A percentile compares a stretch with the other conserved stretches of the same genome.
These are phyloP conservation scores for Hemithea aestivaria DNA, from an alignment of 2,888 invertebrate species.

Conservation along the genomic window DNA sequence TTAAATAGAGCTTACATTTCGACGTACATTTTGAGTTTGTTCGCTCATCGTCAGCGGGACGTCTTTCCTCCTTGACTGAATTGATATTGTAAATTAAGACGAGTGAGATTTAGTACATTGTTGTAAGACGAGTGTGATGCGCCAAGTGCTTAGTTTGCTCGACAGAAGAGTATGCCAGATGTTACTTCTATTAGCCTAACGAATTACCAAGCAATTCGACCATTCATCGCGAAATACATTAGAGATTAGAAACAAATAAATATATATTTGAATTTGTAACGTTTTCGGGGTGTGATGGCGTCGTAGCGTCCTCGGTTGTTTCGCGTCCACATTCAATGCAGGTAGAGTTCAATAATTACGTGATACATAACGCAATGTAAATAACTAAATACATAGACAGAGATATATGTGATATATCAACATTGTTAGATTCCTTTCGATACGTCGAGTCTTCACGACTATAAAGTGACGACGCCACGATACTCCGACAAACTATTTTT, in stretches of 20 bases:
- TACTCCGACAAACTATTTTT: slow-evolving; percentile 46
- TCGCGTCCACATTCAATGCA: slow-evolving; percentile 41
- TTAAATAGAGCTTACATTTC: background rate
- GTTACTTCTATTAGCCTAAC: slow-evolving; percentile 67
- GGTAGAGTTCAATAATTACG: slow-evolving; percentile 34
- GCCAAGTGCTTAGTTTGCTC: slow-evolving; percentile 63
- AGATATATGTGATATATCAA: slow-evolving; percentile 66
- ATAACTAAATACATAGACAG: slow-evolving; percentile 30
- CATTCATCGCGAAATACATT: slow-evolving; percentile 79
- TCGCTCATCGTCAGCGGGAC: slow-evolving; percentile 31
- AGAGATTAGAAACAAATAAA: slow-evolving; percentile 64
- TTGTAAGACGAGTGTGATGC: slow-evolving; percentile 60
- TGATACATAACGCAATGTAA: slow-evolving; percentile 8
- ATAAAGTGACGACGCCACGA: slow-evolving; percentile 52
- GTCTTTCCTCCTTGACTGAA: slow-evolving; percentile 59
- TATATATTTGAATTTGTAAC: slow-evolving; percentile 61
- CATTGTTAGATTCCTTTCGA: slow-evolving; percentile 34
- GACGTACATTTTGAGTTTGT: slow-evolving; percentile 3
- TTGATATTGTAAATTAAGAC: slow-evolving; percentile 42
- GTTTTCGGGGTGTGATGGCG: slow-evolving; percentile 49
- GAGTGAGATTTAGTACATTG: slow-evolving; percentile 70
- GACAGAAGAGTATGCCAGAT: slow-evolving; percentile 63
- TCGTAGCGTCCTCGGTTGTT: slow-evolving; percentile 43
- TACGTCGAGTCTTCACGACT: slow-evolving; percentile 60
- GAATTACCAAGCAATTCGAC: slow-evolving; percentile 77